Percentiles rank a stretch among this genome's conserved stretches.
Conservation (phyloP, 2,888 invertebrate genomes). For the Agrilus mali region DNA sequence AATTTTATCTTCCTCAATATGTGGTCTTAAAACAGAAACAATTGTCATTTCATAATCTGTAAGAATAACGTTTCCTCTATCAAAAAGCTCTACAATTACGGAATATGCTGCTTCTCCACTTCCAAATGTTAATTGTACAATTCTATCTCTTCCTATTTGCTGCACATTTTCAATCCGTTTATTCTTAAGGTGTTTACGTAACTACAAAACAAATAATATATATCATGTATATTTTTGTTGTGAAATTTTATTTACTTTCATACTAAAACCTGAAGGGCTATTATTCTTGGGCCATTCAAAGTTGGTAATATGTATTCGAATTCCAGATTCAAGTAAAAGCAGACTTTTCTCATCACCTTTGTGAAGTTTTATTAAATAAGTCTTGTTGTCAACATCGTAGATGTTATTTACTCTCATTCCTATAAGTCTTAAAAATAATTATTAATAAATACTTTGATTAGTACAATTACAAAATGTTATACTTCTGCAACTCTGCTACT, state of each 20-base stretch:
- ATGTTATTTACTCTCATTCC: constrained; percentile 94
- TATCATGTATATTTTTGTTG: background rate
- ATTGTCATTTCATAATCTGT: constrained; percentile 86
- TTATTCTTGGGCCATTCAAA: constrained; percentile 99
- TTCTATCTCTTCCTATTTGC: constrained; percentile 87
- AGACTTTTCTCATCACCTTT: constrained; percentile 79
- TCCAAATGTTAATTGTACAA: constrained; percentile 93
- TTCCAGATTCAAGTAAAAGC: constrained; percentile 87
- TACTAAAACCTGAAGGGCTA: constrained; percentile 90
- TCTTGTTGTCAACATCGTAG: constrained; percentile 94
- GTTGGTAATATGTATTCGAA: constrained; percentile 82
- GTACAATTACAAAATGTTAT: constrained; percentile 21
- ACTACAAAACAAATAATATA: constrained; percentile 36
- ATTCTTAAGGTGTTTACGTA: constrained; percentile 93
- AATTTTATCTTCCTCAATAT: constrained; percentile 81
- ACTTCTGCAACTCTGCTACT: constrained; percentile 78
- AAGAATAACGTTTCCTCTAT: constrained; percentile 88
- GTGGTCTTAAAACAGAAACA: constrained; percentile 82
- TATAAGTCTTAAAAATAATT: constrained; percentile 46
- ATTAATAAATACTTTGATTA: constrained; percentile 1
- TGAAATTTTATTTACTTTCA: constrained; percentile 59
- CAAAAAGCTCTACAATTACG: constrained; percentile 88
- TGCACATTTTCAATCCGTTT: constrained; percentile 76
- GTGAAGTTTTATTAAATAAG: constrained; percentile 81
- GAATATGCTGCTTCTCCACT: constrained; percentile 88